Base-by-base conservation (phyloP, 2,113 vertebrate species). In the Clinocottus analis region DNA sequence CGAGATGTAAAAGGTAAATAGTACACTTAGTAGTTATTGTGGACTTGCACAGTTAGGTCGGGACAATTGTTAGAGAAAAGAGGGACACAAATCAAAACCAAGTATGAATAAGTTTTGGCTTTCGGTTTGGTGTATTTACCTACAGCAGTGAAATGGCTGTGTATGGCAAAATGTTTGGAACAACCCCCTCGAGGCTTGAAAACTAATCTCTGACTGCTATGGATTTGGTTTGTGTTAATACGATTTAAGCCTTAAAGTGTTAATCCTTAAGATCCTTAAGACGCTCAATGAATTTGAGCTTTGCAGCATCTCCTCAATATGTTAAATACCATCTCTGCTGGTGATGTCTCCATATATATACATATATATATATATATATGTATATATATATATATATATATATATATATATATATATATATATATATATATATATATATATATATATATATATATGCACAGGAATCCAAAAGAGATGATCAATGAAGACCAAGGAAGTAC, bases 151-250 rank as follows among this genome's bases (percentile, higher is more conserved):
- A 77, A 88, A 82, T 43, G 83, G 77, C 69, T 72, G 75, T 69
- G 58, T 73, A 41, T 49, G 35, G 58, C 49, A 69, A 79, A 87
- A 85, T 76, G 63, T 85, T 87, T 62, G 31, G 73, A 82, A 79
- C 58, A 80, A 76, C 71, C 60, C 84, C 68, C 14, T 39, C 13
- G 29, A 74, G 80, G 80, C 77, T 83, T 71, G 80, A 82, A 66
- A 89, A 87, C 73, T 88, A 85, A 87, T 90, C 83, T 89, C 69
- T 77, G 66, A 85, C 80, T 86, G 89, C 71, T 74, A 76, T 88
- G 85, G 86, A 88, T 90, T 89, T 77, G 74, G 81, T 85, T 63
- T 55, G 72, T 79, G 72, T 77, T 88, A 91, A 92, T 80, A 82
- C 64, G 72, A 84, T 89, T 90, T 85, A 85, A 82, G 69, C 80